Percentiles rank a stretch among this genome's conserved stretches.
phyloP scores from a whole-genome alignment of 2,888 invertebrate species.

The Amphimallon solstitiale region DNA sequence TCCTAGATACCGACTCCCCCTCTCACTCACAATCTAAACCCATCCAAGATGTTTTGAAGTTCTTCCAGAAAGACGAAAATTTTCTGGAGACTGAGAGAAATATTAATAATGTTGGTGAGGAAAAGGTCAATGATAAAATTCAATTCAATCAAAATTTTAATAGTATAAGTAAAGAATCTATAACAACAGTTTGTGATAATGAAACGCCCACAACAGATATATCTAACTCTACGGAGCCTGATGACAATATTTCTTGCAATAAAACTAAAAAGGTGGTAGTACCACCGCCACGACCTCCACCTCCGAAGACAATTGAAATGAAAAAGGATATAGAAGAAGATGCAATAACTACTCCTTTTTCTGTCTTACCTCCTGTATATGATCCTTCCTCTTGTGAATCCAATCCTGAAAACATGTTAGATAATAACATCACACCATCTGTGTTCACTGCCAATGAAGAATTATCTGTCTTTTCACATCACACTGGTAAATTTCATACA shows the following conservation, averaged over 20 bases:
- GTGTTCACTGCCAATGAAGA: slow-evolving; percentile 53
- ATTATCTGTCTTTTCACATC: slow-evolving; percentile 53
- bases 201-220: neutral
- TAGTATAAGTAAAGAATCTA: slow-evolving; percentile 35
- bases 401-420: slow-evolving; percentile 37
- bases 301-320: slow-evolving; percentile 51
- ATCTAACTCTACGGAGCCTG: neutral
- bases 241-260: neutral
- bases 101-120: slow-evolving; percentile 35
- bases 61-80: slow-evolving; percentile 57
- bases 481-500: slow-evolving; percentile 47
- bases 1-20: slow-evolving; percentile 54
- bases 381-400: slow-evolving; percentile 22
- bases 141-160: slow-evolving; percentile 21
- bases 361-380: neutral
- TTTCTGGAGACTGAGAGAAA: slow-evolving; percentile 24
- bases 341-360: neutral
- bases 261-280: slow-evolving; percentile 48
- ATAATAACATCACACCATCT: slow-evolving; percentile 47
- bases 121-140: slow-evolving; percentile 42
- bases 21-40: slow-evolving; percentile 50
- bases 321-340: neutral
- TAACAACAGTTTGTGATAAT: slow-evolving; percentile 5
- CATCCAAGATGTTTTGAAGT: slow-evolving; percentile 60
- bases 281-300: slow-evolving; percentile 59